Conservation (phyloP, 2,888 invertebrate species). For the Lasioglossum vierecki region DNA sequence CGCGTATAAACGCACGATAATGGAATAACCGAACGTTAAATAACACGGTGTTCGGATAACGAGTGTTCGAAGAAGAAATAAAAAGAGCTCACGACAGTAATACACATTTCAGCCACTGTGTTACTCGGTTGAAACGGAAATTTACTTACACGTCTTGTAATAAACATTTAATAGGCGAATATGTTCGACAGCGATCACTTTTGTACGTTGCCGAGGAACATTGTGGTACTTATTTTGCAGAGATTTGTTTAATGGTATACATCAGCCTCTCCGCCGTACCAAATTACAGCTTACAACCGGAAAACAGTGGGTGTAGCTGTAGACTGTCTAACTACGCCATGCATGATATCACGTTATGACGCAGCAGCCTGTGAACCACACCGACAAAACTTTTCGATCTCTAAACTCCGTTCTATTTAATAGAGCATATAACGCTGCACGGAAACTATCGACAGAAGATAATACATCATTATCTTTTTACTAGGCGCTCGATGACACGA, state of each 20-base stretch:
- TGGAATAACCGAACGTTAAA: neutral
- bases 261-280: constrained; percentile 7
- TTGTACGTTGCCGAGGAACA: neutral
- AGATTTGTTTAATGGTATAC: constrained; percentile 8
- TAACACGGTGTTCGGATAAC: neutral
- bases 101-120: neutral
- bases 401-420: constrained; percentile 42
- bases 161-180: neutral
- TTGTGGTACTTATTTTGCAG: neutral
- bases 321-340: constrained; percentile 23
- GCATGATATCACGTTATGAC: constrained; percentile 36
- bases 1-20: neutral
- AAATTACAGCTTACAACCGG: constrained; percentile 11
- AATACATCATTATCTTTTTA: constrained; percentile 30
- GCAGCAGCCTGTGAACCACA: constrained; percentile 36
- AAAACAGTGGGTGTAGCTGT: constrained; percentile 14
- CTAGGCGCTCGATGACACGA: neutral
- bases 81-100: neutral
- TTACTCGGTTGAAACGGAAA: neutral
- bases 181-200: neutral
- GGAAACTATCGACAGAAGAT: constrained; percentile 29
- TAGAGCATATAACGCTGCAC: constrained; percentile 5
- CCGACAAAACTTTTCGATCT: constrained; percentile 33
- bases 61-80: neutral
- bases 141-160: neutral